Conservation (phyloP, 2,113 vertebrate genomes). For the Emydocephalus ijimae region DNA sequence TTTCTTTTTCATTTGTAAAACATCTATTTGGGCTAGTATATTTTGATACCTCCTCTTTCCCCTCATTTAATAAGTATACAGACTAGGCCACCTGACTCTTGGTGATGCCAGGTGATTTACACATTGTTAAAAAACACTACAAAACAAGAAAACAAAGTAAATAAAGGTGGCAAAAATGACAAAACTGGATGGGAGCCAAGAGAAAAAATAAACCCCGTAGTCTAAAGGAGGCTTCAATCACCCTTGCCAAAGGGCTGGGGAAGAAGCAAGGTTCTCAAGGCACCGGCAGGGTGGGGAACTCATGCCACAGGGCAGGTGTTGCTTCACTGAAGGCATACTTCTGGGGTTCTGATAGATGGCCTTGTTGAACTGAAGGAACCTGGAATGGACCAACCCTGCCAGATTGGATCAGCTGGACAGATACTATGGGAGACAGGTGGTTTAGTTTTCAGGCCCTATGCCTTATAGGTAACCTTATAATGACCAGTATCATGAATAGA, state of each 20-base stretch:
- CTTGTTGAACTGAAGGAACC: neutral
- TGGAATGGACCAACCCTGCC: neutral
- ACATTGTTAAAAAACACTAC: neutral
- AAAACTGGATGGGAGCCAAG: neutral
- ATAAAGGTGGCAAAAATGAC: neutral
- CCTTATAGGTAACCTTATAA: neutral
- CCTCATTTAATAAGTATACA: neutral
- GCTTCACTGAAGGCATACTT: neutral
- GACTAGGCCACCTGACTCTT: neutral
- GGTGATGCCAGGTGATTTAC: neutral
- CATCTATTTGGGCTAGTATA: neutral
- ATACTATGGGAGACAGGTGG: neutral
- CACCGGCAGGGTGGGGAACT: neutral
- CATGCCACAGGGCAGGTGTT: neutral
- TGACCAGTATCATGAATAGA: neutral
- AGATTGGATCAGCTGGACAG: neutral
- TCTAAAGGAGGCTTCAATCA: neutral
- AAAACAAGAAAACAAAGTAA: neutral
- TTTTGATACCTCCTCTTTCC: neutral
- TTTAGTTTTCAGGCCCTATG: neutral
- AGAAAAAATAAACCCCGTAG: neutral
- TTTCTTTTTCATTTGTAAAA: neutral
- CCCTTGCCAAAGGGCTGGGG: neutral
- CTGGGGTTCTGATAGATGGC: neutral
- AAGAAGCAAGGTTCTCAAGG: neutral